Base-by-base conservation (phyloP, 2,113 vertebrate species). In the Saimiri boliviensis region DNA sequence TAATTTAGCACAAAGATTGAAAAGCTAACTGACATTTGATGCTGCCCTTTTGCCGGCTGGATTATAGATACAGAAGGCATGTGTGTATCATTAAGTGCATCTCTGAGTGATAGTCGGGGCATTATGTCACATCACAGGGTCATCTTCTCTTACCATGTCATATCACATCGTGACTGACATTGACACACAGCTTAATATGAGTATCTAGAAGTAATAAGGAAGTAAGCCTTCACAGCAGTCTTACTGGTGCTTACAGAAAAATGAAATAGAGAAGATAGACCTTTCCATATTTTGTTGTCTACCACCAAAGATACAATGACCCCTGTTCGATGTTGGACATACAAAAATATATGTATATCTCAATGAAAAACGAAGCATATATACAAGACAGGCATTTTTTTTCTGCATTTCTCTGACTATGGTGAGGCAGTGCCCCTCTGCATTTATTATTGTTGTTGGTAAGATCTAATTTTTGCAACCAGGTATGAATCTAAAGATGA, bases 21-120 rank as follows among this genome's bases (percentile, higher is more conserved):
- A 80, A 90, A 86, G 54, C 13, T 86, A 58, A 76, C 27, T 76
- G 80, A 93, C 88, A 93, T 92, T 95, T 92, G 92, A 90, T n/a
- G 56, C 73, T 95, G 66, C 10, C 79, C 17, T 89, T 80, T 95
- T 86, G 68, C 76, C 84, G 45, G 8, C 80, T 89, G 37, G 42
- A 54, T 86, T 63, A 56, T 54, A 32, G 45, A 60, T 30, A 23
- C 40, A 89, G 70, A 92, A 47, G 14, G 23, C 32, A 76, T 84
- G 25, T 42, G 19, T 89, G 42, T 83, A 49, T 70, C 93, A 70
- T 27, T 66, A 76, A 40, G 32, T 37, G 27, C 1, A 35, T 90
- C 54, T 3, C 0, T 91, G 56, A 92, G 35, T 73, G 54, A 91
- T 74, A 73, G 84, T 37, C 47, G 84, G n/a, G 60, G 35, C 37